Evolutionary conservation across 2,888 invertebrate species (phyloP).

Genomic region (Prenolepis imparis): DNA sequence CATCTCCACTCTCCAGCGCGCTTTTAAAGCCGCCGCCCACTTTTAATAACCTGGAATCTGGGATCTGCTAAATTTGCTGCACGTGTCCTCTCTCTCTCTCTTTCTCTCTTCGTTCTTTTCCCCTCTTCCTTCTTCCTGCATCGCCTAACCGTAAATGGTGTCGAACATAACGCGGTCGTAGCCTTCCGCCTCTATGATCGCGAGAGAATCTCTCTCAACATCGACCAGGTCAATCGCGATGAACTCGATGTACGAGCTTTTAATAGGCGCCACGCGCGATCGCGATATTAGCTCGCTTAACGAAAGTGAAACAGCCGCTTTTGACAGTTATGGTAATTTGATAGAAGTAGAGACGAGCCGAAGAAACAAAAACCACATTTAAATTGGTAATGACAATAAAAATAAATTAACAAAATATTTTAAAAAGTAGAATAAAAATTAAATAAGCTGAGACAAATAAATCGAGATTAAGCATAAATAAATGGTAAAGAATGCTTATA

Average conservation of each 20-base stretch:
- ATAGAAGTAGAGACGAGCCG: neutral
- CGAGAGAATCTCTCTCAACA: constrained; percentile 30
- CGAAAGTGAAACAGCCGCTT: neutral
- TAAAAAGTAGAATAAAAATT: neutral
- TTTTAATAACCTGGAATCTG: constrained; percentile 85
- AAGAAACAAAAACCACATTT: neutral
- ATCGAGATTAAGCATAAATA: neutral
- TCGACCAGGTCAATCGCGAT: constrained; percentile 43
- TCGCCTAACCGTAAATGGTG: constrained; percentile 63
- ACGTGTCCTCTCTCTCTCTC: constrained; percentile 18
- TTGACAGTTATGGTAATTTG: neutral
- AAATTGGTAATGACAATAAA: neutral
- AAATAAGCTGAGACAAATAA: neutral
- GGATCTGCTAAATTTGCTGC: constrained; percentile 83
- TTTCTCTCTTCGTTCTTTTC: constrained; percentile 2
- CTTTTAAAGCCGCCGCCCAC: constrained; percentile 75
- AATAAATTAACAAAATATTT: neutral
- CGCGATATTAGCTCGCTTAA: constrained; percentile 26
- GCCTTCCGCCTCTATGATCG: constrained; percentile 25
- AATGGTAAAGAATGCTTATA: constrained; percentile 5
- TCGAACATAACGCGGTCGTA: constrained; percentile 20
- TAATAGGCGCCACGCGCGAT: constrained; percentile 51
- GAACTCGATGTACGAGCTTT: constrained; percentile 55
- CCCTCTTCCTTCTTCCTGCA: constrained; percentile 54
- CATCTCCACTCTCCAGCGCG: constrained; percentile 68